These are phyloP conservation scores for Hypsibius dujardini DNA, from an alignment of 1,140 invertebrate genomes.

Conservation along the genomic window DNA sequence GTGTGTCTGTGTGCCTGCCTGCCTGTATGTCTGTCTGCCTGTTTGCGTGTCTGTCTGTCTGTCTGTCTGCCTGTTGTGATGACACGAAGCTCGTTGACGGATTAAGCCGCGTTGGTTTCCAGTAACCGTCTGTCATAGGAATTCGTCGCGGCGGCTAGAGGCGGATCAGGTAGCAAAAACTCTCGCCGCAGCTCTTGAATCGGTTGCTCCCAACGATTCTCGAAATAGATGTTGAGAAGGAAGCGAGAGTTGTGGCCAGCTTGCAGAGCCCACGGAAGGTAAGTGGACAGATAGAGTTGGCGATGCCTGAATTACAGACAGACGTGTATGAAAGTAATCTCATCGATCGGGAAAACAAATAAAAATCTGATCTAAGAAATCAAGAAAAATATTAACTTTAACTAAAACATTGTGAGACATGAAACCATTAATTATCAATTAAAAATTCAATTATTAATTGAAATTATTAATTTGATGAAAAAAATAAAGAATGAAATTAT, in stretches of 20 bases:
- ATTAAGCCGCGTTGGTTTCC: neutral
- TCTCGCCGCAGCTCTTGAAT: conserved; percentile 53
- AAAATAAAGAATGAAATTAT: conserved; percentile 17
- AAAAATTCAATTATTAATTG: neutral
- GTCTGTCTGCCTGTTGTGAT: no score
- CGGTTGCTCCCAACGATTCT: conserved; percentile 78
- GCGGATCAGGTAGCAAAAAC: conserved; percentile 30
- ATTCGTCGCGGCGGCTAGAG: conserved; percentile 21
- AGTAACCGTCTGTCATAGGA: neutral
- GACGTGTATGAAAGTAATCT: neutral
- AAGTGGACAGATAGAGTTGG: conserved; percentile 51
- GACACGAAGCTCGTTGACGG: no score
- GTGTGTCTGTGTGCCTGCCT: no score
- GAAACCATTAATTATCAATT: conserved; percentile 10
- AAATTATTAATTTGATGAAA: conserved; percentile 15
- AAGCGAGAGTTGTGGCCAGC: conserved; percentile 57
- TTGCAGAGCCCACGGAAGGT: conserved; percentile 70
- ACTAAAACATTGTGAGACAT: neutral
- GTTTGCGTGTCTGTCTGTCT: no score
- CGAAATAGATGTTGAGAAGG: conserved; percentile 68
- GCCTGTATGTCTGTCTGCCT: no score
- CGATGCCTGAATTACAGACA: conserved; percentile 47
- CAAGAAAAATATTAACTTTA: no score
- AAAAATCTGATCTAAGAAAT: neutral
- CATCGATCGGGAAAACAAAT: conserved; percentile 17